These are phyloP conservation scores for Jaculus jaculus DNA, from an alignment of 2,113 vertebrate species.

Conservation along the genomic window DNA sequence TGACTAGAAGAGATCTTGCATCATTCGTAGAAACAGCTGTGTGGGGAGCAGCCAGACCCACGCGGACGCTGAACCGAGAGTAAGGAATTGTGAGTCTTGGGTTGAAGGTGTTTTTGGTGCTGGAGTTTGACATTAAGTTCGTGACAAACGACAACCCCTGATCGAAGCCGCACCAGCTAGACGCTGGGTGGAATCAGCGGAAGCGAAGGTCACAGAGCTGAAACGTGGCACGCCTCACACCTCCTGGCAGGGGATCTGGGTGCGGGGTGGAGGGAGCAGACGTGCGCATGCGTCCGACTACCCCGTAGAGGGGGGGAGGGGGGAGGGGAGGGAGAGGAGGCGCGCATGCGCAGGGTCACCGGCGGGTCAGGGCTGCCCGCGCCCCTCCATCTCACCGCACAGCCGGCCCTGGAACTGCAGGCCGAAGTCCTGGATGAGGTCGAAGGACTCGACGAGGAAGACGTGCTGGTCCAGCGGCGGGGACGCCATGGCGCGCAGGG, in stretches of 20 bases:
- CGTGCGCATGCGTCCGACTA: too few species aligned
- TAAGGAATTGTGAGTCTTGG: neutral
- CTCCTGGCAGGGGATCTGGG: too few species aligned
- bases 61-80: neutral
- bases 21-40: neutral
- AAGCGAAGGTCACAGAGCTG: neutral
- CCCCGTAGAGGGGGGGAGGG: too few species aligned
- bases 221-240: neutral
- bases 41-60: neutral
- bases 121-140: neutral
- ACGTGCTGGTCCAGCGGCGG: constrained; percentile 94
- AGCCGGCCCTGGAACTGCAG: constrained; percentile 96
- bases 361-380: accelerated
- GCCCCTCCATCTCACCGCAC: constrained; percentile 87
- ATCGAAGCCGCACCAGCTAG: neutral
- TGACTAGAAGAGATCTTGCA: too few species aligned
- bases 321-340: too few species aligned
- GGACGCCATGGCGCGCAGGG: constrained; percentile 95
- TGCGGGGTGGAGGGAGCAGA: too few species aligned
- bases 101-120: neutral
- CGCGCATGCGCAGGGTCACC: neutral
- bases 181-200: neutral
- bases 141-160: neutral
- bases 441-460: constrained; percentile 96
- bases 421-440: constrained; percentile 96